These are phyloP conservation scores for Oreochromis mossambicus DNA, from an alignment of 2,797 vertebrate species.

Conservation along the genomic window DNA sequence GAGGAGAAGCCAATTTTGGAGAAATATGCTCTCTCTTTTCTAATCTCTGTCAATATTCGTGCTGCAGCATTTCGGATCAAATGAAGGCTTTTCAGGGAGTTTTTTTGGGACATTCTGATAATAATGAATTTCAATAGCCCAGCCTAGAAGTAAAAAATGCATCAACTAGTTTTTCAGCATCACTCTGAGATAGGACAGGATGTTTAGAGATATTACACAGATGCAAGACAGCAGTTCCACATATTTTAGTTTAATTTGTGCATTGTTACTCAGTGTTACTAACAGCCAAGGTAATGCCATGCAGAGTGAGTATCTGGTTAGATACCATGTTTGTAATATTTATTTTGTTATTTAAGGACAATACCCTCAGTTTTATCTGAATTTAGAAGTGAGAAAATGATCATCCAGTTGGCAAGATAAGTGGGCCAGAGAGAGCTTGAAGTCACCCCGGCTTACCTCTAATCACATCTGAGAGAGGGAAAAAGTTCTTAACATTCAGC, in stretches of 20 bases:
- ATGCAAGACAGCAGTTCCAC: background rate
- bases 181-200: background rate
- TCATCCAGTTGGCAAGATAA: background rate
- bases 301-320: background rate
- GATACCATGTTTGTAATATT: background rate
- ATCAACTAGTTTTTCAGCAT: background rate
- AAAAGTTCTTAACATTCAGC: background rate
- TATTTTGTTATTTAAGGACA: background rate
- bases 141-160: background rate
- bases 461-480: background rate
- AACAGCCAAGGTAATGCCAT: background rate
- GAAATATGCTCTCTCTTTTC: background rate
- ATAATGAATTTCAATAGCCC: background rate
- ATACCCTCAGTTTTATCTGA: background rate
- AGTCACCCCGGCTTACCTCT: background rate
- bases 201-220: background rate
- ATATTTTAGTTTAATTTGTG: background rate
- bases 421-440: background rate
- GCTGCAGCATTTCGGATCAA: background rate
- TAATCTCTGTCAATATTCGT: background rate
- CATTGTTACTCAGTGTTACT: background rate
- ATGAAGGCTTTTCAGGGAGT: background rate
- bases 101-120: background rate
- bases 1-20: background rate
- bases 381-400: background rate